Evolutionary conservation across 2,797 vertebrate genomes (phyloP), one percentile per base, ranked within the genome.

Genomic region (Centroberyx gerrardi): DNA sequence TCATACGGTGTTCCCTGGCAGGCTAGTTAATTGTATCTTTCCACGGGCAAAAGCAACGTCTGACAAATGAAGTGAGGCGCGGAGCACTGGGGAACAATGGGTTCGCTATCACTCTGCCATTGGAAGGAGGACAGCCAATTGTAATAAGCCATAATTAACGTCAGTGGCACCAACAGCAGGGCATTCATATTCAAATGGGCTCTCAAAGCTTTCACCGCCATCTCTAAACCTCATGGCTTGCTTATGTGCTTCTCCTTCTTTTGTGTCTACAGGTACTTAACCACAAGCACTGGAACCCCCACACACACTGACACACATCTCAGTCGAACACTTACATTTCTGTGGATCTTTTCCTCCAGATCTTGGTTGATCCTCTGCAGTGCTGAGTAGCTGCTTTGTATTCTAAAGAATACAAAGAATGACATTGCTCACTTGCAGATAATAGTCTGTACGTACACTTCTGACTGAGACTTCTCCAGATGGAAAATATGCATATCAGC

Each of bases 311-410:
- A 60, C 14, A 46, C n/a, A 58, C 22, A 58, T 70, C 22, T 10
- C 38, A 58, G 22, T 56, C 42, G 33, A 36, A 79, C 53, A 94
- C 97, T 97, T 91, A 99, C 98, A 94, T 97, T 96, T 92, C 96
- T 94, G 88, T 98, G 97, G 82, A 99, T 96, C 93, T 98, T 99
- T 67, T 99, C 97, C 91, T 99, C 98, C 91, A 99, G 96, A 85
- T 99, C 97, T 88, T 98, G 98, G 94, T 99, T 99, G 95, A 99
- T 97, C 92, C 97, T 96, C 94, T 99, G 98, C 93, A 99, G 94
- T 2, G 97, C 96, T 74, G 97, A 95, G 93, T 99, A 99, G 94
- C 98, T 97, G 94, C 96, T 99, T 91, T 99, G 98, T 93, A 98
- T 99, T 95, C 98, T 99, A 67, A 78, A 90, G 44, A 17, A 84